Evolutionary conservation across 2,113 vertebrate species (phyloP).

Genomic region (Cyphomyrus discorhynchus): DNA sequence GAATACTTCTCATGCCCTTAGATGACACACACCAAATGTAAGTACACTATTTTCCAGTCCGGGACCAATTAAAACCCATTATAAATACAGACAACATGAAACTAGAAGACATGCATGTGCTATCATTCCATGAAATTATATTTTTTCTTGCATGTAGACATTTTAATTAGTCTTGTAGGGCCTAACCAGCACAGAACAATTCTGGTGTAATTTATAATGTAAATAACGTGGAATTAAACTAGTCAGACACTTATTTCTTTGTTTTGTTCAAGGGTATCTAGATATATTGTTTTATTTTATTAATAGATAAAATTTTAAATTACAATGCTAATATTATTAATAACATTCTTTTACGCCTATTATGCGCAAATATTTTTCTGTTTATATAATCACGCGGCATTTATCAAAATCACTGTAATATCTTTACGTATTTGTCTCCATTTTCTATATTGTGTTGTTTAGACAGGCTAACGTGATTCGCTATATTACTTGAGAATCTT

Average conservation of each 20-base stretch:
- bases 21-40: neutral
- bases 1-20: neutral
- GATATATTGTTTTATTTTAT: neutral
- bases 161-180: neutral
- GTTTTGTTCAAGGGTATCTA: neutral
- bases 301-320: neutral
- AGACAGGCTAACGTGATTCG: neutral
- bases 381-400: neutral
- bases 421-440: neutral
- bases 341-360: neutral
- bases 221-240: neutral
- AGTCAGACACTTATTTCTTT: neutral
- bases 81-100: neutral
- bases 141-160: neutral
- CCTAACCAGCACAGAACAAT: neutral
- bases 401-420: neutral
- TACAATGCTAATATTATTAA: neutral
- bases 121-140: neutral
- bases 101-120: neutral
- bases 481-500: neutral
- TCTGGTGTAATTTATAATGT: neutral
- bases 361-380: neutral
- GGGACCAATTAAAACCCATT: neutral
- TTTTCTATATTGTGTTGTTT: neutral
- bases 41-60: neutral